Conservation (phyloP, 2,797 vertebrate species). For the Ataeniobius toweri region DNA sequence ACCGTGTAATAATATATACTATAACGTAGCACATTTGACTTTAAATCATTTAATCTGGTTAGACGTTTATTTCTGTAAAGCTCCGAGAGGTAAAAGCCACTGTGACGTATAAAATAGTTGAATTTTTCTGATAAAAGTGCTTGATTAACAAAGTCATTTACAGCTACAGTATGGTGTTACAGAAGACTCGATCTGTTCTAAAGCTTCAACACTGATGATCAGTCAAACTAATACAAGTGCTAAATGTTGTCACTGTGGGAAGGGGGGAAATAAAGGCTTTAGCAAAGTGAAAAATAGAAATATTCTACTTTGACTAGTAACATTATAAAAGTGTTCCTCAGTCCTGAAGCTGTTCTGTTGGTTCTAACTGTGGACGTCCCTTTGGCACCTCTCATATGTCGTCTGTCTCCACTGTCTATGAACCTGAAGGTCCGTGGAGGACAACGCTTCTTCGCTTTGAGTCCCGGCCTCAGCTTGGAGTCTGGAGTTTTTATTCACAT, state of each 20-base stretch:
- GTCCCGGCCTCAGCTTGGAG: slow-evolving; percentile 18
- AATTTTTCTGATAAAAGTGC: slow-evolving; percentile 63
- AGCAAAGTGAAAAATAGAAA: slow-evolving; percentile 92
- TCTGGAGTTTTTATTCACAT: slow-evolving; percentile 24
- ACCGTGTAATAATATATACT: slow-evolving; percentile 47
- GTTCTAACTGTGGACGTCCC: slow-evolving; percentile 41
- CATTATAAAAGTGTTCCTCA: slow-evolving; percentile 77
- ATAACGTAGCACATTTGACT: slow-evolving; percentile 27
- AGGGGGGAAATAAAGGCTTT: slow-evolving; percentile 86
- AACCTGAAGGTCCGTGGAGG: slow-evolving; percentile 33
- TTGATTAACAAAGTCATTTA: slow-evolving; percentile 45
- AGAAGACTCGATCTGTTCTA: slow-evolving; percentile 38
- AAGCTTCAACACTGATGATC: slow-evolving; percentile 42
- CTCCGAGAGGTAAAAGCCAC: slow-evolving; percentile 56
- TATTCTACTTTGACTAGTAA: slow-evolving; percentile 77
- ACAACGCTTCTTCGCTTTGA: background rate
- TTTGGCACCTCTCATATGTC: slow-evolving; percentile 68
- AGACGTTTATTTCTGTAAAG: slow-evolving; percentile 40
- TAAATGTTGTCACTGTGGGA: slow-evolving; percentile 59
- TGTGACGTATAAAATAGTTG: slow-evolving; percentile 53
- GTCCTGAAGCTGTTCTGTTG: slow-evolving; percentile 40
- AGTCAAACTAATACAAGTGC: slow-evolving; percentile 49
- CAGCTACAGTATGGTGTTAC: slow-evolving; percentile 48
- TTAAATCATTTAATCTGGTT: slow-evolving; percentile 18
- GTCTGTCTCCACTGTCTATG: slow-evolving; percentile 28